Conservation (phyloP, 2,113 vertebrate species). For the Empidonax alnorum region DNA sequence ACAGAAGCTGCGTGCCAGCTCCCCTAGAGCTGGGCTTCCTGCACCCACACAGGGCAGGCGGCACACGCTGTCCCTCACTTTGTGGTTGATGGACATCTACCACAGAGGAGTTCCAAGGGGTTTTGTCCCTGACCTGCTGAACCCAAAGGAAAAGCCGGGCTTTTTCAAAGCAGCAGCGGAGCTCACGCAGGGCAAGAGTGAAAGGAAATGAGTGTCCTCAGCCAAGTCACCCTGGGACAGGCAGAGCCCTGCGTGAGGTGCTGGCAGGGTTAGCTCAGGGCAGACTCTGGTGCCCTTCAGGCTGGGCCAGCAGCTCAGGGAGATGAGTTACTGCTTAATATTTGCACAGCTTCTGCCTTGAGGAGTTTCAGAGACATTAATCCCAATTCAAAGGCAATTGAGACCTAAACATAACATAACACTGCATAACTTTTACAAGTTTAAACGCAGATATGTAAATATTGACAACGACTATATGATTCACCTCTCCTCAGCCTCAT, state of each 20-base stretch:
- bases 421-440: neutral
- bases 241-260: neutral
- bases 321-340: neutral
- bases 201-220: constrained; percentile 3
- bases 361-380: neutral
- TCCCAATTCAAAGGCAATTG: constrained; percentile 3
- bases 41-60: neutral
- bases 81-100: constrained; percentile 7
- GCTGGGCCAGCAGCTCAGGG: neutral
- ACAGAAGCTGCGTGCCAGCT: neutral
- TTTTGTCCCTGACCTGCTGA: constrained; percentile 4
- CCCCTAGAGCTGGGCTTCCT: constrained; percentile 19
- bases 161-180: neutral
- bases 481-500: neutral
- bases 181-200: neutral
- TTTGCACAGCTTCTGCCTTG: neutral
- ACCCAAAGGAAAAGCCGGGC: neutral
- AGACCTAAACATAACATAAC: neutral
- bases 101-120: neutral
- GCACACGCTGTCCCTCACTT: neutral
- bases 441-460: neutral
- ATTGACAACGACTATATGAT: neutral
- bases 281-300: neutral
- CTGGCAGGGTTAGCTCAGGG: constrained; percentile 34
- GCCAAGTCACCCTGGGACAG: neutral